phyloP scores from a whole-genome alignment of 2,797 vertebrate genomes.

The Hylomyscus alleni region DNA sequence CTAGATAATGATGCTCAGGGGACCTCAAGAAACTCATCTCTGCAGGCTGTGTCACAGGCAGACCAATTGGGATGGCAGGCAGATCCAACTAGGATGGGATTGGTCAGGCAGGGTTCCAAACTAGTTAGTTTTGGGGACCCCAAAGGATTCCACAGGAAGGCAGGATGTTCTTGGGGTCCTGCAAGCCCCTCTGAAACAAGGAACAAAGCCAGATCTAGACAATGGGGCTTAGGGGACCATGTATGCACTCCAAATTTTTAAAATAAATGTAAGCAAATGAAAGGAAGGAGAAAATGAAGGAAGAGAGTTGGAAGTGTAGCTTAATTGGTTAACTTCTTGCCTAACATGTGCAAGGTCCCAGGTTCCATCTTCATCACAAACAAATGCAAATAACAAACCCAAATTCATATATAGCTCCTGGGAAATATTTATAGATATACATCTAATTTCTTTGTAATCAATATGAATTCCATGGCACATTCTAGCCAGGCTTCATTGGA shows the following conservation, averaged over 20 bases:
- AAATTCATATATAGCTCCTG: not conserved
- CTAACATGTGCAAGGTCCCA: not conserved
- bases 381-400: not conserved
- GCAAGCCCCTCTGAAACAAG: not conserved
- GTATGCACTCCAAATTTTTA: not conserved
- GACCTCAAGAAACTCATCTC: not conserved
- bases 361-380: not conserved
- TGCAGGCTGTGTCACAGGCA: not conserved
- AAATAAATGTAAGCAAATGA: conserved; percentile 17
- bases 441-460: not conserved
- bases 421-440: not conserved
- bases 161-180: not conserved
- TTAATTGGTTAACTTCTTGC: not conserved
- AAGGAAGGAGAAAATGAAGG: not conserved
- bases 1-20: not conserved
- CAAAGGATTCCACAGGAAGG: not conserved
- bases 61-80: not conserved
- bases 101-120: not conserved
- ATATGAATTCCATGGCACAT: not conserved
- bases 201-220: too few species aligned
- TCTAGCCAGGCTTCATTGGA: not conserved
- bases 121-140: not conserved
- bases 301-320: not conserved
- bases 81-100: not conserved
- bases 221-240: too few species aligned